Evolutionary conservation across 2,888 invertebrate species (phyloP).

Genomic region (Rhagonycha fulva): DNA sequence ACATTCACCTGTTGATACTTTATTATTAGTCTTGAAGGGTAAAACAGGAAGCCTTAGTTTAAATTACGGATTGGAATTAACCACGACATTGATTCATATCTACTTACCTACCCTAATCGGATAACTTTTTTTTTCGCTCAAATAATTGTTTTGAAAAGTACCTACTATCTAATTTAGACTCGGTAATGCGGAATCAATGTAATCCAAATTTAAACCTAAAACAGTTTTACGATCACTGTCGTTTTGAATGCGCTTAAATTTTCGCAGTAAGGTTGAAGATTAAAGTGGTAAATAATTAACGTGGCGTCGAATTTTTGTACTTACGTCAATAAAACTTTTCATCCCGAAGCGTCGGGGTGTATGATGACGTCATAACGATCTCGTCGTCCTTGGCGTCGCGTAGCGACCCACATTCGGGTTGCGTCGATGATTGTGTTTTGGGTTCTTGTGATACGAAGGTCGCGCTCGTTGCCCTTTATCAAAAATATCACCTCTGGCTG

Average conservation of each 20-base stretch:
- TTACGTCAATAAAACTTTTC: constrained; percentile 10
- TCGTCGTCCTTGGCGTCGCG: constrained; percentile 40
- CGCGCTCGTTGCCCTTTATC: constrained; percentile 28
- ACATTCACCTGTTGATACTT: background rate
- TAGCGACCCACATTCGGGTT: constrained; percentile 42
- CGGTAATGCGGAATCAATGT: background rate
- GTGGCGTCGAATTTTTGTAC: background rate
- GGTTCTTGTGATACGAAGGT: constrained; percentile 37
- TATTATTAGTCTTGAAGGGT: background rate
- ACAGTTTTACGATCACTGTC: background rate
- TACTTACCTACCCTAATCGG: background rate
- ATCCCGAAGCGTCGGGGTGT: constrained; percentile 21
- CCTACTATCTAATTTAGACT: background rate
- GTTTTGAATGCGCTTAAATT: background rate
- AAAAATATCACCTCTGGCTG: constrained; percentile 18
- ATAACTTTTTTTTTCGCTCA: too few species aligned
- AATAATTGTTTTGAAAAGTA: too few species aligned
- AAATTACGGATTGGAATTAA: background rate
- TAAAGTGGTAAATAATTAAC: background rate
- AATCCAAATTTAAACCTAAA: background rate
- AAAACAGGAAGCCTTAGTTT: background rate
- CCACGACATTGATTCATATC: background rate
- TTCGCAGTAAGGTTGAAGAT: background rate
- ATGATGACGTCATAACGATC: constrained; percentile 41
- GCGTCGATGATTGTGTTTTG: constrained; percentile 36